Conservation (phyloP, 1,140 invertebrate genomes). For the Drosophila sp. region DNA sequence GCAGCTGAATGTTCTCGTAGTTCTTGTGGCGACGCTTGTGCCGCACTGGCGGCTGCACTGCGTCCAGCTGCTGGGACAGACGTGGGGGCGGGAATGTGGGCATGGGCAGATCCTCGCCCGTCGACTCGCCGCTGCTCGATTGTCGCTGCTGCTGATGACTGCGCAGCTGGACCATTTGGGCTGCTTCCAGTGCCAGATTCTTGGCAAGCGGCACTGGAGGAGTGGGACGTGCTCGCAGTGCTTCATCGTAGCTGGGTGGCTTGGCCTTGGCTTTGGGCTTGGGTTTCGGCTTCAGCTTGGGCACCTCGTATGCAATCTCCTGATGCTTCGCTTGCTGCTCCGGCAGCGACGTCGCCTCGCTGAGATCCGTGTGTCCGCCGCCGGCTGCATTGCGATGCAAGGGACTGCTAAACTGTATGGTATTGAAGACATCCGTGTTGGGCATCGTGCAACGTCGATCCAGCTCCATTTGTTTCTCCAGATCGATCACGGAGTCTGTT, state of each 20-base stretch:
- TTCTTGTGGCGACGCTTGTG: conserved; percentile 71
- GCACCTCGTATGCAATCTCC: conserved; percentile 74
- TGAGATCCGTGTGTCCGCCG: conserved; percentile 57
- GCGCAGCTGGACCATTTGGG: conserved; percentile 57
- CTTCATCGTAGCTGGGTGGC: conserved; percentile 70
- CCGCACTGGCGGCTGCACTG: conserved; percentile 53
- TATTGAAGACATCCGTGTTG: conserved; percentile 75
- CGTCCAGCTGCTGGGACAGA: conserved; percentile 59
- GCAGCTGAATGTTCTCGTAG: conserved; percentile 75
- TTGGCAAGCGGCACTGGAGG: conserved; percentile 40
- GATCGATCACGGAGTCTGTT: not conserved
- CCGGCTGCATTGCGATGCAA: conserved; percentile 58
- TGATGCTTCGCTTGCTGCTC: conserved; percentile 14
- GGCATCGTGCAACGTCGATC: conserved; percentile 78
- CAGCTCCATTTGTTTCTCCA: conserved; percentile 29
- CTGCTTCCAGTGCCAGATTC: conserved; percentile 63
- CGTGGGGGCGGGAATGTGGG: conserved; percentile 73
- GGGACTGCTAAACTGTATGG: conserved; percentile 80
- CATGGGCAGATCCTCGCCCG: conserved; percentile 67
- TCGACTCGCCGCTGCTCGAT: conserved; percentile 37
- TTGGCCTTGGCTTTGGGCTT: conserved; percentile 29
- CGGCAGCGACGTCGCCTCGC: not conserved
- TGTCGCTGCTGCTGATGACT: conserved; percentile 40
- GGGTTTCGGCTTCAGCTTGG: conserved; percentile 21
- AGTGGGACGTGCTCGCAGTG: conserved; percentile 46